Evolutionary conservation across 2,113 vertebrate genomes (phyloP).

Genomic region (Fregetta grallaria): DNA sequence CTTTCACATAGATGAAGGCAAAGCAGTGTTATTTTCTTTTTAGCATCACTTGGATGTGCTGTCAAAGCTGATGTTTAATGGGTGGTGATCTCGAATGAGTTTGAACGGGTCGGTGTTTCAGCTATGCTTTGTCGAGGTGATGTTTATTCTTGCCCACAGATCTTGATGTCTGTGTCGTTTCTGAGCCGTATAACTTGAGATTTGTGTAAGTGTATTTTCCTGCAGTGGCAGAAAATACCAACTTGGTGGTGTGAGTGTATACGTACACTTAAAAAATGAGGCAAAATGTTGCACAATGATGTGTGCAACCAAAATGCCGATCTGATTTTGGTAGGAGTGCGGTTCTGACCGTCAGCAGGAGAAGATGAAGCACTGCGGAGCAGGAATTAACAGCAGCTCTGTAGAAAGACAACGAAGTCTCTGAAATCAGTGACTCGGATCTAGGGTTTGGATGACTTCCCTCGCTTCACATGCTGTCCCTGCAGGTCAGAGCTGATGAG

Average conservation of each 20-base stretch:
- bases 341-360: neutral
- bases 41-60: neutral
- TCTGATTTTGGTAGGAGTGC: neutral
- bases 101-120: neutral
- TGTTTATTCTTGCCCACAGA: neutral
- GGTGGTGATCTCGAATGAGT: neutral
- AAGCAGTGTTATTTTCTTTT: neutral
- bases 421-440: neutral
- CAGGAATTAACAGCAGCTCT: neutral
- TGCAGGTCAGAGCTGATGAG: neutral
- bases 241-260: neutral
- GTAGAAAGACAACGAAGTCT: rapidly evolving
- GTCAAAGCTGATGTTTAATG: neutral
- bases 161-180: neutral
- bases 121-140: neutral
- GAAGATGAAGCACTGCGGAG: neutral
- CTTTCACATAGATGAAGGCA: neutral
- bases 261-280: neutral
- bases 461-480: rapidly evolving
- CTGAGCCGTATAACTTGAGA: neutral
- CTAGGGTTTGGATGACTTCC: neutral
- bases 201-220: neutral
- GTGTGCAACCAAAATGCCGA: no score
- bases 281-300: rapidly evolving
- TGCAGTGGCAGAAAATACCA: neutral